A percentile compares a stretch with the other conserved stretches of the same genome.
Evolutionary conservation across 1,140 invertebrate species (phyloP).

Genomic region (Chironomus tepperi): DNA sequence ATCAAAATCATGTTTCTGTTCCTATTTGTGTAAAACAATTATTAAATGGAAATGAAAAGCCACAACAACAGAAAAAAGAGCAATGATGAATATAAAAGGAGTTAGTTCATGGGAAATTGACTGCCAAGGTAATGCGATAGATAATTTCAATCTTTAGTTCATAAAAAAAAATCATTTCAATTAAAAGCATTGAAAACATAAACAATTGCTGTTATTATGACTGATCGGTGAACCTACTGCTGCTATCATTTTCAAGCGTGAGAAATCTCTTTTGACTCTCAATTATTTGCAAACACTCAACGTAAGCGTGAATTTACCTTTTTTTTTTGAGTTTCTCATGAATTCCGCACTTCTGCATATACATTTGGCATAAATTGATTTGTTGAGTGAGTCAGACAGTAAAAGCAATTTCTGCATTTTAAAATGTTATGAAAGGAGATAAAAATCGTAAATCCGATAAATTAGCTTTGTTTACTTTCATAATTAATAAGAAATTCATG

Average conservation of each 20-base stretch:
- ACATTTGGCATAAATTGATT: not conserved
- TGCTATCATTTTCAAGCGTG: slow-evolving; percentile 3
- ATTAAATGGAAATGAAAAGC: not conserved
- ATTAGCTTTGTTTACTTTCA: too few species aligned
- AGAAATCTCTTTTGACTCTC: slow-evolving; percentile 4
- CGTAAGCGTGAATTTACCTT: not conserved
- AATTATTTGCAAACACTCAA: not conserved
- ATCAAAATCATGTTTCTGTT: not conserved
- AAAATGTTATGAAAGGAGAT: too few species aligned
- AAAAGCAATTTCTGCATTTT: not conserved
- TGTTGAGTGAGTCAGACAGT: not conserved
- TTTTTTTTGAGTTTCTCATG: not conserved
- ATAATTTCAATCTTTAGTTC: not conserved
- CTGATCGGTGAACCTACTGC: not conserved
- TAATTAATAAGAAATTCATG: too few species aligned
- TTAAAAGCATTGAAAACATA: slow-evolving; percentile 9
- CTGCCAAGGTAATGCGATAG: not conserved
- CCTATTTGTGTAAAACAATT: not conserved
- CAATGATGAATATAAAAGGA: not conserved
- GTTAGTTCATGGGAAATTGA: slow-evolving; percentile 7
- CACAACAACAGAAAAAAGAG: not conserved
- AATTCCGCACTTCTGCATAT: not conserved
- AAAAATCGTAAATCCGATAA: too few species aligned
- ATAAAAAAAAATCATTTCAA: not conserved
- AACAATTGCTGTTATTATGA: not conserved